phyloP scores from a whole-genome alignment of 2,113 vertebrate genomes.

The Melanocharis versteri region DNA sequence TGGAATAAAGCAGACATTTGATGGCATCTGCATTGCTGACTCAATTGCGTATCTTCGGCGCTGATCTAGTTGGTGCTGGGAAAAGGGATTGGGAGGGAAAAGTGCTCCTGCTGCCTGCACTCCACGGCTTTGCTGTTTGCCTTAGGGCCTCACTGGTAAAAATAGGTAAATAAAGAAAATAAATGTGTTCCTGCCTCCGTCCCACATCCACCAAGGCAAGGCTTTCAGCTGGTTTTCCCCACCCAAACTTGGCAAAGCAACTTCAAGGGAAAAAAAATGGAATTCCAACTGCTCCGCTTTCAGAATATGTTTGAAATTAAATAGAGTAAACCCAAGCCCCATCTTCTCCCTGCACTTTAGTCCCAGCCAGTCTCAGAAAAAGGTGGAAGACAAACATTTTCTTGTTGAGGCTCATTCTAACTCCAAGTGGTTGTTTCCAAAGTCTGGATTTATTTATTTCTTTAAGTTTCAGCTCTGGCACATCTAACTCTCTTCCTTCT shows the following conservation, averaged over 20 bases:
- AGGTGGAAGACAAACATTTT: background rate
- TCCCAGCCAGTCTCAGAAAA: background rate
- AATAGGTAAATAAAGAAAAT: background rate
- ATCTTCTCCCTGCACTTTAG: background rate
- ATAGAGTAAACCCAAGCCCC: background rate
- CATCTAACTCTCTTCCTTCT: background rate
- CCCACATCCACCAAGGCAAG: background rate
- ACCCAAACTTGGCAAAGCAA: background rate
- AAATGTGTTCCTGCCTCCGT: background rate
- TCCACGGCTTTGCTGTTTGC: background rate
- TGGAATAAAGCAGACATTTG: background rate
- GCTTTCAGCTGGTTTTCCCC: background rate
- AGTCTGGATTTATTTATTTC: background rate
- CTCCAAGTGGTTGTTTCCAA: background rate
- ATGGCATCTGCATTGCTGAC: slow-evolving; percentile 54
- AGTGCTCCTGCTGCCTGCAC: background rate
- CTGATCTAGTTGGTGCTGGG: background rate
- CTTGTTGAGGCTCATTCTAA: background rate
- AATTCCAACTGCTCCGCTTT: background rate
- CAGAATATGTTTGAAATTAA: background rate
- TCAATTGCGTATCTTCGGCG: background rate
- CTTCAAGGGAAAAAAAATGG: background rate
- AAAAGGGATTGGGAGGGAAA: background rate
- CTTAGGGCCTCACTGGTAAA: background rate
- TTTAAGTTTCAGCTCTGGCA: background rate